Evolutionary conservation across 2,113 vertebrate species (phyloP).

Genomic region (Empidonax traillii): DNA sequence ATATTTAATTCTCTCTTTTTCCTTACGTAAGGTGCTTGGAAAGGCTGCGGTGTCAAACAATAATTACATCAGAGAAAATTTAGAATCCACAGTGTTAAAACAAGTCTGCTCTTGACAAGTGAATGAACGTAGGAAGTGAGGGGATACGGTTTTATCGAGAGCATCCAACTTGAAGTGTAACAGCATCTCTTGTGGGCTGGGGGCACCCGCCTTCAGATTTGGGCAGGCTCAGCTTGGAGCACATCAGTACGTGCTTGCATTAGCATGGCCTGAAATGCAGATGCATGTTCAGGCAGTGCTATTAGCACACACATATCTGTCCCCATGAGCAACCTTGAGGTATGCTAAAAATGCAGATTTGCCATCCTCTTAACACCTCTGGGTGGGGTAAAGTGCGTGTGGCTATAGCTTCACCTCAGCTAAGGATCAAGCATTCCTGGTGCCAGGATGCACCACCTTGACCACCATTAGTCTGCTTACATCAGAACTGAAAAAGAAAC

Average conservation of each 20-base stretch:
- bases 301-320: neutral
- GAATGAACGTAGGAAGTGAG: slow-evolving; percentile 34
- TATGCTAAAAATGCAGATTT: neutral
- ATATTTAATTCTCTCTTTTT: slow-evolving; percentile 50
- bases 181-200: neutral
- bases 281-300: neutral
- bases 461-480: neutral
- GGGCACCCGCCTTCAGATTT: neutral
- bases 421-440: neutral
- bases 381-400: neutral
- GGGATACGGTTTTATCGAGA: neutral
- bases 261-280: neutral
- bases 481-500: neutral
- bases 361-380: neutral
- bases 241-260: neutral
- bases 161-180: neutral
- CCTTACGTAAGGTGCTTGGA: slow-evolving; percentile 45
- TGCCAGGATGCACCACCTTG: neutral
- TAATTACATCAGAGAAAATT: slow-evolving; percentile 66
- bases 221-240: neutral
- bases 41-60: slow-evolving; percentile 57
- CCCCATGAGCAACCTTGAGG: neutral
- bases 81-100: slow-evolving; percentile 46
- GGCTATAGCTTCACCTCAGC: neutral
- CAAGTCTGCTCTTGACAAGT: slow-evolving; percentile 30